Evolutionary conservation across 64 coral and sea anemone species (phyloP), one percentile per base, ranked within the genome.

Genomic region (Montipora sp.): DNA sequence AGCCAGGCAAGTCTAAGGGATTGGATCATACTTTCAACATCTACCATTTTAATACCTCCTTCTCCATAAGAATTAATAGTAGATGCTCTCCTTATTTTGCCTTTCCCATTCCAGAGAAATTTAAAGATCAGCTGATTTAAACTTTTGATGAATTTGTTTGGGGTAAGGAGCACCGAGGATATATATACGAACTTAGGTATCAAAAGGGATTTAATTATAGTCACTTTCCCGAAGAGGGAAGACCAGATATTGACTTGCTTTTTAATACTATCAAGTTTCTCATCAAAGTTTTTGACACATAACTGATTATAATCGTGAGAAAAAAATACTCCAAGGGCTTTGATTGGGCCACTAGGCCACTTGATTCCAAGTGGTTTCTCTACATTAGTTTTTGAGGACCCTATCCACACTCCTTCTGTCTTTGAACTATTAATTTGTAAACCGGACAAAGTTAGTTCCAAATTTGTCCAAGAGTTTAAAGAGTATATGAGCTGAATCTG

Each of bases 31-130:
- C 65, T 88, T 36, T 75, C 66, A 16, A 88, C 73, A 24, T 76
- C 86, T 53, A 49, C 23, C 86, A 88, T 76, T 59, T 88, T 59
- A 15, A 88, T 43, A 14, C 86, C 86, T 22, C 49, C 70, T n/a
- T 16, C 47, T 55, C 18, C 70, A 75, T 51, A 57, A 58, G 16
- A 7, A n/a, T 77, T 76, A 14, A 88, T 75, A 51, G 49, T 69
- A 8, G 85, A 88, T 9, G 8, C 12, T 22, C 68, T 50, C 49
- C 48, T 74, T 5, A 59, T 47, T 72, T 88, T 88, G 8, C 77
- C 71, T 36, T 75, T 59, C 21, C 86, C 86, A 19, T 75, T 77
- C 86, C 50, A 75, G n/a, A 76, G 49, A 76, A 87, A 88, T 0
- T 19, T 53, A 7, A 1, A 75, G 23, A 23, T n/a, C 20, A 81